phyloP scores from a whole-genome alignment of 2,113 vertebrate species.

The Seriola rivoliana region DNA sequence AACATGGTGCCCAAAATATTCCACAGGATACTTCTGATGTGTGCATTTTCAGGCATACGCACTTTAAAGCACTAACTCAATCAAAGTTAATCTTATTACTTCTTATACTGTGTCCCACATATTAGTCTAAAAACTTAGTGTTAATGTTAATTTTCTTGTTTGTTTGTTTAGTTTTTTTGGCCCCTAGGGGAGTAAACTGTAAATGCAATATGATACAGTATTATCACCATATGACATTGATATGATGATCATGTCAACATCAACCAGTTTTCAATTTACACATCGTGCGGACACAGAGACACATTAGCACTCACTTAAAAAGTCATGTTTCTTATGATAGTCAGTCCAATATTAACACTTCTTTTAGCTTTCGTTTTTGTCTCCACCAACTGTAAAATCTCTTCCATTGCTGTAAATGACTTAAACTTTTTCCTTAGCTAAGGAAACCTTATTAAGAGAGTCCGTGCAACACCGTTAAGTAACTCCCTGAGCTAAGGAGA shows the following conservation, averaged over 20 bases:
- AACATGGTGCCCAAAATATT: background rate
- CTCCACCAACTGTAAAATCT: background rate
- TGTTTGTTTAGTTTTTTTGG: no score
- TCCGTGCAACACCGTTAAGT: no score
- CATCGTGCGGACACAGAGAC: background rate
- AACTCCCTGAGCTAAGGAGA: no score
- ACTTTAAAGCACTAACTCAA: background rate
- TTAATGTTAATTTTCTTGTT: no score
- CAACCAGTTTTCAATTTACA: background rate
- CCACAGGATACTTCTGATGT: conserved; percentile 10
- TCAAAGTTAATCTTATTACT: background rate
- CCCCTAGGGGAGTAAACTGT: background rate
- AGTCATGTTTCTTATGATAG: background rate
- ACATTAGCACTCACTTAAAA: background rate
- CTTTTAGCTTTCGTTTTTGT: background rate
- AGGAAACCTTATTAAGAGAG: no score
- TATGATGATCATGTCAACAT: background rate
- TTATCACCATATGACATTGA: background rate
- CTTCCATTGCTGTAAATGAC: no score
- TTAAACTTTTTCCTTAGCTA: no score
- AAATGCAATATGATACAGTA: background rate
- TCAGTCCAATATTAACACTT: background rate
- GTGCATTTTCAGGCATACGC: background rate
- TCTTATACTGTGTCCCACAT: background rate
- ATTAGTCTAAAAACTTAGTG: no score